Evolutionary conservation across 2,113 vertebrate genomes (phyloP).

Genomic region (Antechinus flavipes): DNA sequence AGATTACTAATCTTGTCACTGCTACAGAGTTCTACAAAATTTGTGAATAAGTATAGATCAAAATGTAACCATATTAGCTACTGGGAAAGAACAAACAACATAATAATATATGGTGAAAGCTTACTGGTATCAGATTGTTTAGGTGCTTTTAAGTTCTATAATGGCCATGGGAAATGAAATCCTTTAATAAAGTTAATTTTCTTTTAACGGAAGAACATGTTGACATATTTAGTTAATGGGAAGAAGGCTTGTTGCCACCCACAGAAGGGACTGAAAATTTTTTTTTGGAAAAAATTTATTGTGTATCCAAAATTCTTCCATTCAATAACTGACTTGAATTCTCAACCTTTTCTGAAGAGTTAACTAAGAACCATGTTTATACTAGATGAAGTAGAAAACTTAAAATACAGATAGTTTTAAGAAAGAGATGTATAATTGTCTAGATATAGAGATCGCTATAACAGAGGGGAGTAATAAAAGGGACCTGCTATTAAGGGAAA

Average conservation of each 20-base stretch:
- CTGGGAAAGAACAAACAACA: background rate
- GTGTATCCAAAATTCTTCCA: background rate
- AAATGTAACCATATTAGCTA: constrained; percentile 38
- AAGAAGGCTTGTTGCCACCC: background rate
- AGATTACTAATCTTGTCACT: constrained; percentile 33
- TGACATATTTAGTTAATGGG: background rate
- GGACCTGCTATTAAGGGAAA: background rate
- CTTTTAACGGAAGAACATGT: too few species aligned
- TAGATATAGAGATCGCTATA: background rate
- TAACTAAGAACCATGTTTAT: background rate
- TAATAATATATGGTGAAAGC: constrained; percentile 30
- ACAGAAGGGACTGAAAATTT: background rate
- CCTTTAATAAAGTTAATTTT: background rate
- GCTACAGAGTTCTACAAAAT: constrained; percentile 18
- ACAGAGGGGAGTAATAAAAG: background rate
- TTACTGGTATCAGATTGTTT: constrained; percentile 21
- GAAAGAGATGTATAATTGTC: background rate
- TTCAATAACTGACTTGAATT: background rate
- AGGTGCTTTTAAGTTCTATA: background rate
- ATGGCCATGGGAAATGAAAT: background rate
- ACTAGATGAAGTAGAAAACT: background rate
- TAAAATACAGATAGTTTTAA: constrained; percentile 2
- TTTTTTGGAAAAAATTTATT: background rate
- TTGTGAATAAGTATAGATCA: constrained; percentile 36
- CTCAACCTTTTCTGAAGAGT: background rate